phyloP scores from a whole-genome alignment of 2,888 invertebrate species.

The Leucophenga maculata region DNA sequence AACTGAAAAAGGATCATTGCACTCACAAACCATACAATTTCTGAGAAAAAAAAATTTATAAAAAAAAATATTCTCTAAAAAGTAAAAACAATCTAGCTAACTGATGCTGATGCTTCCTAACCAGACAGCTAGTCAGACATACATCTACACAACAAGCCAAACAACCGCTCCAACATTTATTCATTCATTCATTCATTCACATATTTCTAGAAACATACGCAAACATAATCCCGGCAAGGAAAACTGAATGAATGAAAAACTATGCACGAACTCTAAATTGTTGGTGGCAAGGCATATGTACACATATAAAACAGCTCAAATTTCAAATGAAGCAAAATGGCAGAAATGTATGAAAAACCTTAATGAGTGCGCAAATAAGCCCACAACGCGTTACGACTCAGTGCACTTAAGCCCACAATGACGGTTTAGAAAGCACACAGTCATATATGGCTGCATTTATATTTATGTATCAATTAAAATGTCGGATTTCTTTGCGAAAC shows the following conservation, averaged over 20 bases:
- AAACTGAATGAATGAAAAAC: slow-evolving; percentile 1
- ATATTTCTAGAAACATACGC: background rate
- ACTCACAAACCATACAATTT: too few species aligned
- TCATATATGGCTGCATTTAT: slow-evolving; percentile 3
- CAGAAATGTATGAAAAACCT: slow-evolving; percentile 49
- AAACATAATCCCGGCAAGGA: background rate
- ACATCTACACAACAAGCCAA: background rate
- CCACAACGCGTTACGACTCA: background rate
- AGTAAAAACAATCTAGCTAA: too few species aligned
- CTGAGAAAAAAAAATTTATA: too few species aligned
- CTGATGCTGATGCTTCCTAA: too few species aligned
- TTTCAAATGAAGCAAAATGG: slow-evolving; percentile 43
- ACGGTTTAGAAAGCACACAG: too few species aligned
- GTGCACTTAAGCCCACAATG: background rate
- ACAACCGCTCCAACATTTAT: background rate
- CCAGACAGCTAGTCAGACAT: background rate
- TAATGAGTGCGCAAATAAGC: slow-evolving; percentile 47
- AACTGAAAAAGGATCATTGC: too few species aligned
- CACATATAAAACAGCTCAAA: slow-evolving; percentile 42
- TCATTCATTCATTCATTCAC: background rate
- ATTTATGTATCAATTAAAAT: slow-evolving; percentile 26
- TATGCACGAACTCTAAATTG: background rate
- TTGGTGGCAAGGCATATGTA: slow-evolving; percentile 31
- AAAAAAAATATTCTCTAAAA: too few species aligned
- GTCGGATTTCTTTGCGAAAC: background rate